phyloP scores from a whole-genome alignment of 2,113 vertebrate genomes.

The Pluvianellus socialis region DNA sequence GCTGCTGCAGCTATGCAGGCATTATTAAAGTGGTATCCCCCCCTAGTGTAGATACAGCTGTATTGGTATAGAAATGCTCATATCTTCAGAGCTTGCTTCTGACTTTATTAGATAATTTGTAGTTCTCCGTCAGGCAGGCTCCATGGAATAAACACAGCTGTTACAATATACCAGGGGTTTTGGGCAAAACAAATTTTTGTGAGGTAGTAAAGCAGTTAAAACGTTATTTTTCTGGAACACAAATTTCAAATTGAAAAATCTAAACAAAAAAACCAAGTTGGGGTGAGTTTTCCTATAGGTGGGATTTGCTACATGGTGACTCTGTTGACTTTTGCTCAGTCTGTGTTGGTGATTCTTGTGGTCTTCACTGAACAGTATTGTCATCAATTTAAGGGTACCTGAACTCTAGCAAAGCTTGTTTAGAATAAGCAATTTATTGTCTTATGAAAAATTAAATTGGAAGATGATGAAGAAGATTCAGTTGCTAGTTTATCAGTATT shows the following conservation, averaged over 20 bases:
- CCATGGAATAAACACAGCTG: constrained; percentile 17
- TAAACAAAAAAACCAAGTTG: neutral
- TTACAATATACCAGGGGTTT: neutral
- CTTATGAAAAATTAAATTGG: neutral
- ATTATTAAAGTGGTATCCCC: constrained; percentile 55
- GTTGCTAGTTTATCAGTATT: neutral
- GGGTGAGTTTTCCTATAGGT: neutral
- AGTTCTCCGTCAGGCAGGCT: neutral
- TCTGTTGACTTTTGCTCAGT: neutral
- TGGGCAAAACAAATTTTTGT: neutral
- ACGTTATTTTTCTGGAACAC: neutral
- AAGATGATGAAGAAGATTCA: neutral
- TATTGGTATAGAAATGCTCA: neutral
- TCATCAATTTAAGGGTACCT: neutral
- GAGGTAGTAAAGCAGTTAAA: neutral
- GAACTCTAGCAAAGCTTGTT: neutral
- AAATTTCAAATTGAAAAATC: neutral
- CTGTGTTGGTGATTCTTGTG: neutral
- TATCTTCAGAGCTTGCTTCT: neutral
- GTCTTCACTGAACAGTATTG: neutral
- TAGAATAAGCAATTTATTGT: neutral
- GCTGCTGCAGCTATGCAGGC: neutral
- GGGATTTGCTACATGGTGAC: neutral
- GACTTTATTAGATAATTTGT: neutral
- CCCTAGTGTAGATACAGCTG: constrained; percentile 49